Evolutionary conservation across 2,113 vertebrate genomes (phyloP).

Genomic region (Campylomormyrus tamandua): DNA sequence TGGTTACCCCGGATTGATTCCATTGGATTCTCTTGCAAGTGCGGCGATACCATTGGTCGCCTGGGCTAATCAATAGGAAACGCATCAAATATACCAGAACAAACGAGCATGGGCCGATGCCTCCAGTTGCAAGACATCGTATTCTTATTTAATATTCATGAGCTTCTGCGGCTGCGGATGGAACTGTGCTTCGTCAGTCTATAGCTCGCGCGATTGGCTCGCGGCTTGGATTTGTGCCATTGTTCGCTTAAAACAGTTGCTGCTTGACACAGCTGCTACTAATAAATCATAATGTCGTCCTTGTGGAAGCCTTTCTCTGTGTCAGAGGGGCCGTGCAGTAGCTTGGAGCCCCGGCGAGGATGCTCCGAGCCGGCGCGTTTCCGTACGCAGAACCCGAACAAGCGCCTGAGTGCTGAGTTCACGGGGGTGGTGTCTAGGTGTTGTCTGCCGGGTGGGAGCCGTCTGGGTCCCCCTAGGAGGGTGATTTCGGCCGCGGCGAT

Average conservation of each 20-base stretch:
- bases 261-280: neutral
- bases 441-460: slow-evolving; percentile 27
- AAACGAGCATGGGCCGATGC: neutral
- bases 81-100: slow-evolving; percentile 1
- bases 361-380: slow-evolving; percentile 32
- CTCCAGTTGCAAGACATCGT: neutral
- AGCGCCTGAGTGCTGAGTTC: slow-evolving; percentile 20
- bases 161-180: neutral
- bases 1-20: neutral
- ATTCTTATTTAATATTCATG: slow-evolving; percentile 21
- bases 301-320: slow-evolving; percentile 56
- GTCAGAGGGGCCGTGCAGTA: slow-evolving; percentile 51
- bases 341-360: slow-evolving; percentile 35
- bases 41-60: neutral
- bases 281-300: slow-evolving; percentile 52
- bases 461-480: slow-evolving; percentile 42
- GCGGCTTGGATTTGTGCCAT: neutral
- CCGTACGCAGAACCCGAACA: slow-evolving; percentile 21
- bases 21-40: neutral
- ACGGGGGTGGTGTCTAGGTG: slow-evolving; percentile 22
- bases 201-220: neutral
- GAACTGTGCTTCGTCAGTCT: neutral
- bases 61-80: slow-evolving; percentile 15
- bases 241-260: neutral
- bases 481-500: slow-evolving; percentile 50